Base-by-base conservation (phyloP, 1,140 invertebrate genomes). In the Drosophila kanapiae region DNA sequence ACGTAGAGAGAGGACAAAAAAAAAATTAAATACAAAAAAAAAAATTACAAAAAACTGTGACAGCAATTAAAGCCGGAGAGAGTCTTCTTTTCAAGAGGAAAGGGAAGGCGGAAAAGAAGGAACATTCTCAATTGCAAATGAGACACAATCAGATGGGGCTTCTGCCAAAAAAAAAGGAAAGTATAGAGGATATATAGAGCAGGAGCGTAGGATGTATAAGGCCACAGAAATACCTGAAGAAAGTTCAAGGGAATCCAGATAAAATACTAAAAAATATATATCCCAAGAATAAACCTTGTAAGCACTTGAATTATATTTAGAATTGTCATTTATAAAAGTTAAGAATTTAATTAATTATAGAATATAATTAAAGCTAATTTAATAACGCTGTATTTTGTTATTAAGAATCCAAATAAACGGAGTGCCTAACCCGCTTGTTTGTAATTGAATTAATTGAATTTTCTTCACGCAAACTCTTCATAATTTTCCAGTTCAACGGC, bases 1-100 rank as follows among this genome's bases (percentile, higher is more conserved):
- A 29, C 53, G 14, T n/a, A 56, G 33, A 40, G 69, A 57, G 35
- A 31, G n/a, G 33, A 56, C 23, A 23, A 23, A 48, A 60, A 69
- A 47, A 54, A 59, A 76, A 56, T 16, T 42, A 48, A 56, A 60
- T 47, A 56, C 37, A 68, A 54, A 75, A 57, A 5, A 38, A 65
- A 23, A 23, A 2, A 23, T 2, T 2, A 23, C 23, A 23, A 23
- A 23, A 76, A 65, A 76, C 53, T 80, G 70, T 75, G 71, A 53
- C 81, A 85, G 75, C 80, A 83, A 83, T 83, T 83, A 84, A 83
- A 84, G 75, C 18, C 35, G 59, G 16, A 18, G 71, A 33, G 71
- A 33, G 58, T 42, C 27, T 54, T 49, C 53, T 38, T 11, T 53
- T 53, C 63, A 11, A 59, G 57, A 14, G 38, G 38, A 40, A 31